These are phyloP conservation scores for Galerucella pusilla DNA, from an alignment of 2,888 invertebrate genomes.

Conservation along the genomic window DNA sequence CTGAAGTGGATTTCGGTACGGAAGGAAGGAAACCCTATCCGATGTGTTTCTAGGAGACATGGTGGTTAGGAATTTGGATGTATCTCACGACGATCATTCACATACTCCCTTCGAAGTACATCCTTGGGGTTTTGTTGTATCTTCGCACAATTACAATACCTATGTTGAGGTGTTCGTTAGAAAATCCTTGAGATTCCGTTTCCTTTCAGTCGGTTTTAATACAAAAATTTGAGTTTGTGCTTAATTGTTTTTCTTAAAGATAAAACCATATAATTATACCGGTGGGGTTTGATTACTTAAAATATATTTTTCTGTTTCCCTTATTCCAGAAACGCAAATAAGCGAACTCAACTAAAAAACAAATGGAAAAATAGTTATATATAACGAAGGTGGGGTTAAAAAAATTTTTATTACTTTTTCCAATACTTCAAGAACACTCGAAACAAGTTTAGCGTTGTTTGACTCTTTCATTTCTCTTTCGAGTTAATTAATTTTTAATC, in stretches of 20 bases:
- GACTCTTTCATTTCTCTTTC: slow-evolving; percentile 10
- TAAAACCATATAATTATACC: too few species aligned
- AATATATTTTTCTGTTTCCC: too few species aligned
- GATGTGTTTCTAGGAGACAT: slow-evolving; percentile 57
- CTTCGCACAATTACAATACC: slow-evolving; percentile 16
- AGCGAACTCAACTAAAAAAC: too few species aligned
- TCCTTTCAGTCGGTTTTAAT: not conserved
- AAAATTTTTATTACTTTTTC: not conserved
- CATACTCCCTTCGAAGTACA: slow-evolving; percentile 19
- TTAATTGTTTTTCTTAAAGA: too few species aligned
- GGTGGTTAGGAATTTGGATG: slow-evolving; percentile 59
- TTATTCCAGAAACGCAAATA: too few species aligned
- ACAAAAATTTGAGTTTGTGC: too few species aligned
- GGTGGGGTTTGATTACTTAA: too few species aligned
- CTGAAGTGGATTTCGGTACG: slow-evolving; percentile 47
- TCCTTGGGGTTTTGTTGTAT: slow-evolving; percentile 24
- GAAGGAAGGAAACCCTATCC: slow-evolving; percentile 61
- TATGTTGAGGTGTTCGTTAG: not conserved
- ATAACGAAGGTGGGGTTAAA: not conserved
- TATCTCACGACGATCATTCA: slow-evolving; percentile 62
- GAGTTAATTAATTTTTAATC: slow-evolving; percentile 19
- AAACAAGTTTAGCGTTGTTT: slow-evolving; percentile 3
- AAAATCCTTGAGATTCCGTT: not conserved
- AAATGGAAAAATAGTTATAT: not conserved
- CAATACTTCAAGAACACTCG: not conserved